A percentile compares a stretch with the other conserved stretches of the same genome.
Conservation (phyloP, 2,888 invertebrate genomes). For the Margaritifera margaritifera region DNA sequence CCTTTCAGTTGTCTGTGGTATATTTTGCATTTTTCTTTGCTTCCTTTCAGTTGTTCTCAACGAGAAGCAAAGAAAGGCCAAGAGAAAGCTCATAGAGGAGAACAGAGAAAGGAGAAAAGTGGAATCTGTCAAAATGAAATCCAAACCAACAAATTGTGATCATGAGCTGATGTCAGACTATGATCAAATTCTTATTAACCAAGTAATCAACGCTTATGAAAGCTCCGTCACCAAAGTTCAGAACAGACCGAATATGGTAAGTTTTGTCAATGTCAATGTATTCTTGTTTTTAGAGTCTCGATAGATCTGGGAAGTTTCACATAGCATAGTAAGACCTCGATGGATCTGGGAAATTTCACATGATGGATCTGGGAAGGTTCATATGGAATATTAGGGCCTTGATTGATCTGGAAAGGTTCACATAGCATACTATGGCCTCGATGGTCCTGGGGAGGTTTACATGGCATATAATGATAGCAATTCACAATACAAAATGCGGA, state of each 20-base stretch:
- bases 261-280: constrained; percentile 1
- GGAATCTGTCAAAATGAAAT: constrained; percentile 44
- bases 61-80: constrained; percentile 72
- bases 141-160: constrained; percentile 18
- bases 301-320: no score
- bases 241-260: constrained; percentile 33
- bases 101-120: constrained; percentile 66
- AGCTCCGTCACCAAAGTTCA: constrained; percentile 51
- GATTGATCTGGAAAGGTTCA: no score
- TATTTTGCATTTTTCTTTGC: constrained; percentile 1
- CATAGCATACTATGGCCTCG: no score
- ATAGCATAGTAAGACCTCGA: no score
- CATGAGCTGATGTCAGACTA: constrained; percentile 55
- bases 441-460: no score
- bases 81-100: constrained; percentile 72
- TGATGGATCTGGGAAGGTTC: no score
- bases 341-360: no score
- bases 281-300: no score
- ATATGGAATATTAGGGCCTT: no score
- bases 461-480: no score
- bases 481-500: no score
- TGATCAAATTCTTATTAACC: constrained; percentile 58
- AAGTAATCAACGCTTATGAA: constrained; percentile 61
- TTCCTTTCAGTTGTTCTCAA: constrained; percentile 72
- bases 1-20: constrained; percentile 69